Evolutionary conservation across 2,888 invertebrate species (phyloP).

Genomic region (Plebejus melissa): DNA sequence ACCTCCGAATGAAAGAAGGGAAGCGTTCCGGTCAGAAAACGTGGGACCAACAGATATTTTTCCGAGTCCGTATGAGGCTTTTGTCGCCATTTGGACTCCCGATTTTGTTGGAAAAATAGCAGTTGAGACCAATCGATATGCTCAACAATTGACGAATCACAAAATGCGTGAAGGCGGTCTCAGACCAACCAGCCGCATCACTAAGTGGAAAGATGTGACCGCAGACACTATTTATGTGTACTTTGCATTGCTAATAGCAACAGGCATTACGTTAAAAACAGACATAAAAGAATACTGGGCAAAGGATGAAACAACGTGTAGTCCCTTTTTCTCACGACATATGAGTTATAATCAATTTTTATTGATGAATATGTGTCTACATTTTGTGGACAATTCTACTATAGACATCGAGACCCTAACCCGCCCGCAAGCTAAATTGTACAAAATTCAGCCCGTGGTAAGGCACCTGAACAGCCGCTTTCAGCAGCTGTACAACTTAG

Average conservation of each 20-base stretch:
- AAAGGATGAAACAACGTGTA: not conserved
- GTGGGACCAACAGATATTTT: conserved; percentile 17
- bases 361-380: not conserved
- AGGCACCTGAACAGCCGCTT: conserved; percentile 13
- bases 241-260: not conserved
- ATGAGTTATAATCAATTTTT: not conserved
- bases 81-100: not conserved
- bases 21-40: not conserved
- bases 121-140: conserved; percentile 1
- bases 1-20: conserved; percentile 3
- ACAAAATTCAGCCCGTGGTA: not conserved
- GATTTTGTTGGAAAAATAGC: conserved; percentile 1
- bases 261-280: not conserved
- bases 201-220: no score
- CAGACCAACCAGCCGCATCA: not conserved
- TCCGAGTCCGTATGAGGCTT: conserved; percentile 12
- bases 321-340: not conserved
- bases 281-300: not conserved
- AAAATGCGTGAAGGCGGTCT: not conserved
- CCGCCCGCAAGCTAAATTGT: conserved; percentile 20
- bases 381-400: not conserved
- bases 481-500: not conserved
- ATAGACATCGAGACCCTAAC: not conserved
- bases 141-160: not conserved
- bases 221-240: not conserved